Evolutionary conservation across 2,888 invertebrate genomes (phyloP), one percentile per base, ranked within the genome.

Genomic region (Drosophila rubida): DNA sequence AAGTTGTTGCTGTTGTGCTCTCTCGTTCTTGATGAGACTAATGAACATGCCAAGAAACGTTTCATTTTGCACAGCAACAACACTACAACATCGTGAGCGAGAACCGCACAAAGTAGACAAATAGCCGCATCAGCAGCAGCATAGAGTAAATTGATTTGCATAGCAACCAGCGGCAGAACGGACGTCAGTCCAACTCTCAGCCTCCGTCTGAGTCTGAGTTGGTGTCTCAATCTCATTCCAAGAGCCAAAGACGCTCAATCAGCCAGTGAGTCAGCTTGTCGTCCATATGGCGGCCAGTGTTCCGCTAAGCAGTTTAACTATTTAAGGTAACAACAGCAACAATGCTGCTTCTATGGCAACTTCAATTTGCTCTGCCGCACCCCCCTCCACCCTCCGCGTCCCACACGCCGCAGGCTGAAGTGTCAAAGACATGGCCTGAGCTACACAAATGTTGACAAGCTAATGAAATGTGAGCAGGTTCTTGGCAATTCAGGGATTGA

Each of bases 361-460:
- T 74, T 64, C 73, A 76, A 87, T 82, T 73, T 70, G 51, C 41
- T 42, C n/a, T n/a, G n/a, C n/a, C n/a, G n/a, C n/a, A 3, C 19
- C 9, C 8, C 32, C 19, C 23, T 8, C 53, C 30, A 25, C 5
- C 16, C 13, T 16, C n/a, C 45, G 9, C 8, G 25, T 32, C 32
- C 54, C 27, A 37, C 41, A 53, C 42, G 83, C 88, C 85, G 66
- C 79, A 71, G 88, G 88, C 82, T 68, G 72, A 88, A 81, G 85
- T 85, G 88, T 85, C 87, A 84, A 84, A 84, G 87, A 87, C 85
- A 87, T 84, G 73, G 64, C 55, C 69, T 48, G 51, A 71, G 69
- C 80, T 74, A 83, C 70, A 81, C 79, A 81, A 87, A 88, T 85
- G 87, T 85, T 87, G 87, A 85, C 84, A 87, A 79, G 85, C 88